Base-by-base conservation (phyloP, 2,113 vertebrate genomes). In the Grammomys surdaster region DNA sequence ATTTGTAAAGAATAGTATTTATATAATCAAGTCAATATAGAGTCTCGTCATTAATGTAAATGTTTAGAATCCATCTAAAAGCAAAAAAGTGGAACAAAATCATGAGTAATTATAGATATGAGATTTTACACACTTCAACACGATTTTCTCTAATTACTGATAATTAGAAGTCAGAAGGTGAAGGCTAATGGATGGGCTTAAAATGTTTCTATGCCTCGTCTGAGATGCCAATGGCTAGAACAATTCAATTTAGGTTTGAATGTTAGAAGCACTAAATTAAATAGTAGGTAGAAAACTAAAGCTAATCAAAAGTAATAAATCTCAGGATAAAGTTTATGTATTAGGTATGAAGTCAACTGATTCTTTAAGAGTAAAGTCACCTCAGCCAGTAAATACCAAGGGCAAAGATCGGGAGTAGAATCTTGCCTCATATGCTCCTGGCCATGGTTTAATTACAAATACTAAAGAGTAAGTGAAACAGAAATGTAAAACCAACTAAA, bases 1-100 rank as follows among this genome's bases (percentile, higher is more conserved):
- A 24, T 93, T 96, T 91, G 5, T 46, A 46, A 46, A 87, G 10
- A 89, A 81, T 54, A 92, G 70, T 75, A 72, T 77, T 88, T 87
- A 43, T 88, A 26, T 93, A 76, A 84, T 22, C 10, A 81, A 85
- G 36, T 65, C 13, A 76, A 89, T 96, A 73, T 82, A 69, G 89
- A 28, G 90, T 40, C 54, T 60, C 17, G 17, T 88, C 80, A 51
- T 81, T 92, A 48, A 2, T 58, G 90, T 81, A 22, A 82, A 69
- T 81, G 10, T 58, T 91, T 93, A 87, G 14, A 96, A 48, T 96
- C 26, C 73, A 75, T 89, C n/a, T 96, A 24, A 43, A 88, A 84
- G 33, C 16, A 60, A 81, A 86, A 63, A 75, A 7, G 56, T 86
- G 11, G 73, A 89, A 85, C 36, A 92, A 88, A 92, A 72, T 67